Evolutionary conservation across 2,797 vertebrate species (phyloP), one percentile per base, ranked within the genome.

Genomic region (Sebastes vulpes): DNA sequence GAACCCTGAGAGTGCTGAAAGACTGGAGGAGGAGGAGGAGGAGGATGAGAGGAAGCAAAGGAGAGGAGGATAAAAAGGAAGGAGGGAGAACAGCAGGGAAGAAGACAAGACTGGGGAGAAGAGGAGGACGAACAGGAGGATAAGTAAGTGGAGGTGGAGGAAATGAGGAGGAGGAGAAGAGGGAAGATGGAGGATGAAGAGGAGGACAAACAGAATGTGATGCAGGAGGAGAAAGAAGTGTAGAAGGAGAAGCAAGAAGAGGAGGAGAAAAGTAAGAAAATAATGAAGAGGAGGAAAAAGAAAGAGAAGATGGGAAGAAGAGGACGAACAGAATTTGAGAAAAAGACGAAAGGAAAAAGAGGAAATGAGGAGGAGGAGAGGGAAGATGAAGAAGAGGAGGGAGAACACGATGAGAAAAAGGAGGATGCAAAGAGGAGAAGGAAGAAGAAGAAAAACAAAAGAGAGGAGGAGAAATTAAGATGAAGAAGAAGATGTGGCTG

Each of bases 1-100:
- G 88, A 82, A 67, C 82, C 48, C 31, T 53, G 70, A 85, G 73
- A 64, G 57, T 1, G 59, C 56, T 56, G n/a, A 11, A n/a, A 54
- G 68, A 28, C 31, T 25, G 8, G 29, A 72, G 28, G 29, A 72
- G 28, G 9, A 8, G 2, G 8, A 7, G 3, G 42, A 35, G 9
- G 31, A 35, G 3, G 23, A n/a, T n/a, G n/a, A 54, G 21, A 54
- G 12, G 38, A 42, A 16, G 16, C 25, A 14, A 53, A 6, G 3
- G 18, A 29, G 8, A 23, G 8, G 20, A 6, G 6, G 25, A 57
- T 9, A 8, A 57, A 38, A 14, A 18, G 5, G 25, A 38, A 38
- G 35, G 35, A 38, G 52, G 20, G 4, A 9, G 2, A 14, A 35
- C 11, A 35, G 32, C 32, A 35, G 32, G 32, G 32, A 35, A 35